Conservation (phyloP, 2,888 invertebrate species). For the Oasisia sp. region DNA sequence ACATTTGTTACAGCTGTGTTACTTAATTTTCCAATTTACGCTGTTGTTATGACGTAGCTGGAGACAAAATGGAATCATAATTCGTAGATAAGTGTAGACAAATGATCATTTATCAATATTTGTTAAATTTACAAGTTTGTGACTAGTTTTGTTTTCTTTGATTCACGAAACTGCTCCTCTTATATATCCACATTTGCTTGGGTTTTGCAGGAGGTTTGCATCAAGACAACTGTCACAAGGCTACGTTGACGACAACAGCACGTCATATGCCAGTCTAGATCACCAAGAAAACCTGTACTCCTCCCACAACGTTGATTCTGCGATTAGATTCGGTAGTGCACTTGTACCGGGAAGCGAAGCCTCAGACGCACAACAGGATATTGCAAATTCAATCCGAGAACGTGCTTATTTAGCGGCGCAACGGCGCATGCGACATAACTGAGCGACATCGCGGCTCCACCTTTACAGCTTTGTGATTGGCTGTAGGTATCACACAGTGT, state of each 20-base stretch:
- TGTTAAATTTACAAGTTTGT: too few relatives aligned
- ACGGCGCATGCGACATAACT: background rate
- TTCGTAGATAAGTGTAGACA: too few relatives aligned
- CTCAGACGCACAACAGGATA: background rate
- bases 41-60: too few relatives aligned
- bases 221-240: background rate
- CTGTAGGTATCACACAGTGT: background rate
- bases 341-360: background rate
- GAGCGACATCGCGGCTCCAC: background rate
- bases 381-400: background rate
- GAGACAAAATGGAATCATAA: too few relatives aligned
- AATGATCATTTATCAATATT: too few relatives aligned
- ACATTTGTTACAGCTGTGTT: too few relatives aligned
- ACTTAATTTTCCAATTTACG: too few relatives aligned
- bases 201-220: background rate
- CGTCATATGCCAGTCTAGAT: background rate
- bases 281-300: background rate
- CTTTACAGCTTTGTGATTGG: slow-evolving; percentile 9
- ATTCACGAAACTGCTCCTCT: background rate
- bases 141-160: too few relatives aligned
- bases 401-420: background rate
- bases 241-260: background rate
- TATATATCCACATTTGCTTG: background rate
- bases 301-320: background rate
- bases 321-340: background rate